These are phyloP conservation scores for Pocillopora meandrina DNA, from an alignment of 92 coral and sea anemone genomes.

Conservation along the genomic window DNA sequence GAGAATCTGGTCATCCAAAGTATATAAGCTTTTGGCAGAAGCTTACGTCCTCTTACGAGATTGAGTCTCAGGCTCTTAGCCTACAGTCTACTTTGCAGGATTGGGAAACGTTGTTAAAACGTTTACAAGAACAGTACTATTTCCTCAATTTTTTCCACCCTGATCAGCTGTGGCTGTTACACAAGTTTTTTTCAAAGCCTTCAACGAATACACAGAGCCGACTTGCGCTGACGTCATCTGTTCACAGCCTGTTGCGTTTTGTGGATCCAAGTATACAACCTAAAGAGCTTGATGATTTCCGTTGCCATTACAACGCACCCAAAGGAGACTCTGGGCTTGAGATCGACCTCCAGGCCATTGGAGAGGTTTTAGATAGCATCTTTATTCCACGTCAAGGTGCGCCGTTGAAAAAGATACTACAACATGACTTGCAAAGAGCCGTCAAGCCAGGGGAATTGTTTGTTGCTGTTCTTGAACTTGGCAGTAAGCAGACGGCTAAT, in stretches of 20 bases:
- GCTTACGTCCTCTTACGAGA: slow-evolving; percentile 59
- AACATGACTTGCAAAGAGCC: slow-evolving; percentile 45
- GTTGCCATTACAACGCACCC: slow-evolving; percentile 41
- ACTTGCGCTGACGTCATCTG: background rate
- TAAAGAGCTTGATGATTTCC: slow-evolving; percentile 49
- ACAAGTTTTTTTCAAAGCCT: slow-evolving; percentile 52
- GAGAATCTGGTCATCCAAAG: slow-evolving; percentile 73
- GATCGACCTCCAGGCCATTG: slow-evolving; percentile 62
- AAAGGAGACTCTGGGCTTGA: slow-evolving; percentile 28
- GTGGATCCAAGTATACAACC: slow-evolving; percentile 59
- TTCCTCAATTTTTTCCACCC: slow-evolving; percentile 87
- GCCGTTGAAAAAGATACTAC: background rate
- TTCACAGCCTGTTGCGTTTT: slow-evolving; percentile 57
- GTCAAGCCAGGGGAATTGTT: slow-evolving; percentile 87
- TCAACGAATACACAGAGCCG: slow-evolving; percentile 7
- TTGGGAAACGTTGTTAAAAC: slow-evolving; percentile 63
- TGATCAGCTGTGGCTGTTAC: slow-evolving; percentile 79
- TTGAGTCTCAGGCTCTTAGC: slow-evolving; percentile 30
- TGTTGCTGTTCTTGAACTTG: slow-evolving; percentile 84
- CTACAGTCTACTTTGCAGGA: slow-evolving; percentile 44
- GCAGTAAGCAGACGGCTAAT: slow-evolving; percentile 75
- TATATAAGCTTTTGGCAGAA: slow-evolving; percentile 54
- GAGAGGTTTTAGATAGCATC: slow-evolving; percentile 66
- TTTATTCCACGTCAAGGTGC: slow-evolving; percentile 40
- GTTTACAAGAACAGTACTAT: slow-evolving; percentile 58